Evolutionary conservation across 1,140 invertebrate genomes (phyloP), one percentile per base, ranked within the genome.

Genomic region (Branchinecta lindahli): DNA sequence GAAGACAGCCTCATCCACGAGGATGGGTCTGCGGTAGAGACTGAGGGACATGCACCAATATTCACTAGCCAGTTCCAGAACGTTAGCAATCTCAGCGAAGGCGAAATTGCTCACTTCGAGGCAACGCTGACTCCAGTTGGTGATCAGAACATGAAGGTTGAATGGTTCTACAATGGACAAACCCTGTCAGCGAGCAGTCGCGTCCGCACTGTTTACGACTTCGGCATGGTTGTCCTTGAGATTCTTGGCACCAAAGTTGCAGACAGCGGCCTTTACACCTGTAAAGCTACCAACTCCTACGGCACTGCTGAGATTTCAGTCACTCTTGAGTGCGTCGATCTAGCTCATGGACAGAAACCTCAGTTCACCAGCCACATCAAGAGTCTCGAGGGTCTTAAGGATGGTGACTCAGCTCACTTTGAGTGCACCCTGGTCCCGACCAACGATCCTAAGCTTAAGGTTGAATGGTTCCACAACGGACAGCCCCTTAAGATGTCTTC

Each of bases 81-180:
- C 74, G 82, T 94, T 66, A 81, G 82, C 8, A 90, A 92, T 74
- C 81, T 94, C 15, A 88, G 84, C 10, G 92, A 94, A 81, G 91
- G 91, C 61, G 91, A 94, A 80, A 88, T 94, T 74, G 92, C 91
- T 75, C 92, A 94, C 76, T 96, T 95, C 77, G 94, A 97, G 80
- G 94, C 92, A 15, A 92, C 90, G 52, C 82, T 98, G 0, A 88
- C 92, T 66, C 94, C 94, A 10, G 88, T 92, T 68, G 93, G 93
- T 33, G 94, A 98, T 78, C 92, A 96, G 77, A 91, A 88, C 44
- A 97, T 98, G 94, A 85, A 88, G 44, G 91, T 98, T 44, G 93
- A 98, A 82, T 99, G 95, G 95, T 95, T 95, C 82, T 96, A 91
- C 75, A 94, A 99, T 78, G 90, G 88, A 46, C 88, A 96, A 78